Base-by-base conservation (phyloP, 2,113 vertebrate genomes). In the Brienomyrus longianalis region DNA sequence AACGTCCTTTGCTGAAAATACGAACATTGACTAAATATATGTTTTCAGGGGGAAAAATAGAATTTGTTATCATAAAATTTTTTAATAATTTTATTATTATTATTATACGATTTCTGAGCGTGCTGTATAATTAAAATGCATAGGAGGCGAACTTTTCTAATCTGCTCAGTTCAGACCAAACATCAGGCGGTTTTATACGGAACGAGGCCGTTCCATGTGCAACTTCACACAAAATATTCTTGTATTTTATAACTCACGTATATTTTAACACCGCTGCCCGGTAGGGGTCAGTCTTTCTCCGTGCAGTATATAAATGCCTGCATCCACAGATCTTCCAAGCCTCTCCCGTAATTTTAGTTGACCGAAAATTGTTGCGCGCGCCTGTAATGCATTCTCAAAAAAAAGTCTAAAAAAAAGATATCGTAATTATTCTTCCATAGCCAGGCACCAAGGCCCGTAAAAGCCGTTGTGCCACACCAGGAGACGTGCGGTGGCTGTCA, bases 211-310 rank as follows among this genome's bases (percentile, higher is more conserved):
- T 3, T 70, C 17, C 35, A 80, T 43, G 35, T 80, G 35, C 35
- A 15, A 39, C 2, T 77, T 80, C 74, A 31, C 35, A 80, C 13
- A 80, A 5, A 35, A 80, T 19, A 80, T 43, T 43, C 5, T 43
- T 43, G 10, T 50, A 27, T 59, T 45, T 39, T 59, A 23, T 54
- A 43, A n/a, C 8, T 27, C 19, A 15, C 35, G 7, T 31, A 35
- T 21, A 5, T 52, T n/a, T 43, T 74, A 43, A 5, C 48, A 15
- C 1, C 31, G 9, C n/a, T 45, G n/a, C 62, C 50, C 96, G 95
- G 95, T 94, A 95, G 96, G 94, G 95, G 96, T 95, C 95, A 96
- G 95, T 90, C 95, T 96, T 94, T 94, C 95, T 96, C 95, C 94
- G 95, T 93, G 91, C 90, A 92, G 93, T 90, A 89, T 66, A 0